Base-by-base conservation (phyloP, 1,140 invertebrate species). In the Lerema accius region DNA sequence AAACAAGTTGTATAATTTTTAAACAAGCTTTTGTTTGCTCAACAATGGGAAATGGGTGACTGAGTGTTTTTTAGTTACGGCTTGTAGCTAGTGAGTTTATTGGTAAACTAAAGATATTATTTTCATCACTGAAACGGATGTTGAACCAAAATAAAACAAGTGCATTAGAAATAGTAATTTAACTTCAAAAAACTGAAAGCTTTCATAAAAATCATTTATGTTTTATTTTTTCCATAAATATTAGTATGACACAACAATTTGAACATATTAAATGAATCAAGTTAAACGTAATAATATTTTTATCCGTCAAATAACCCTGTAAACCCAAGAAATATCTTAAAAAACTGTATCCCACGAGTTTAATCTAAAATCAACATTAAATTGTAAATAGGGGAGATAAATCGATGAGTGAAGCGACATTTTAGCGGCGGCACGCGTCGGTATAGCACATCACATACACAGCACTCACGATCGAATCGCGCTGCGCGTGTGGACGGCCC, bases 381-480 rank as follows among this genome's bases (percentile, higher is more conserved):
- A 45, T 28, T 35, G 40, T 56, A 56, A 45, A 45, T 14, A 56
- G 23, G 7, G 14, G 13, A 56, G 53, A 56, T 56, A 42, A 62
- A 66, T 68, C 61, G 60, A 72, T 63, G 43, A 56, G 55, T 17
- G 15, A 28, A 63, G 56, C 70, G 55, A 35, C 67, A 72, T 77
- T 67, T 70, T 80, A 75, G 51, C 50, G 51, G 49, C 60, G 58
- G 67, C 76, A 75, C 78, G 70, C 69, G 76, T 66, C 64, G 17
- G 60, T 56, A 45, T 32, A 50, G 43, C 37, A 23, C 19, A 23
- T 53, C 56, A 60, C 73, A 75, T 72, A 67, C 73, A 71, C 49
- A 70, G 53, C 65, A 49, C 42, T 49, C 43, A 50, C 51, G 45
- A 42, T 50, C 59, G 65, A 62, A 19, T 59, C 66, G 17, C 37